Evolutionary conservation across 1,140 invertebrate genomes (phyloP).

Genomic region (Tenebrio molitor): DNA sequence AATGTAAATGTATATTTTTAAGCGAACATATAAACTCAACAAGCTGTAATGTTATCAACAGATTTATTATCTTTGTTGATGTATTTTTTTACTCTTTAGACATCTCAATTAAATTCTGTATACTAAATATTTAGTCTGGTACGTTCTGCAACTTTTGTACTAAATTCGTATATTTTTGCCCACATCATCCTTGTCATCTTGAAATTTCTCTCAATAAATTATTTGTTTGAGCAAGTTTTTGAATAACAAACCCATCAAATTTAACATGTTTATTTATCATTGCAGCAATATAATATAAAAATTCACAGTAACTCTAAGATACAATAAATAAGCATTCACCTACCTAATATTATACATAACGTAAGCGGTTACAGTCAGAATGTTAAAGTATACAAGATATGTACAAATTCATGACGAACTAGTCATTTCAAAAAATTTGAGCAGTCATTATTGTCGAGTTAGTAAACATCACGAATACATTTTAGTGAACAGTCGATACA

Average conservation of each 20-base stretch:
- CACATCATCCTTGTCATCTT: background rate
- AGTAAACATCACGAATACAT: constrained; percentile 22
- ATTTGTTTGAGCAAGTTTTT: background rate
- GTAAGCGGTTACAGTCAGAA: constrained; percentile 11
- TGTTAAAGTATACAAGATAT: constrained; percentile 32
- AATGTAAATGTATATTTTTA: constrained; percentile 15
- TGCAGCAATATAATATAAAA: too few species aligned
- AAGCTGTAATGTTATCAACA: constrained; percentile 10
- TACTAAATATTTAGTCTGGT: too few species aligned
- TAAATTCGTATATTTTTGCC: background rate
- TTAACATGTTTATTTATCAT: background rate
- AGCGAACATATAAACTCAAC: constrained; percentile 1
- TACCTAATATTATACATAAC: constrained; percentile 33
- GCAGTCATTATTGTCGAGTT: constrained; percentile 39
- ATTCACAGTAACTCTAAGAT: background rate
- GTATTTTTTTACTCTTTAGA: constrained; percentile 11
- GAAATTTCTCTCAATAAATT: background rate
- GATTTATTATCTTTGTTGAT: constrained; percentile 15
- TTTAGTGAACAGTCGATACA: background rate
- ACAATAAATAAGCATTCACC: constrained; percentile 34
- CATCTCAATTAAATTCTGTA: too few species aligned
- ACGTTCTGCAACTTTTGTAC: background rate
- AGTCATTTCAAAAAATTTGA: constrained; percentile 27
- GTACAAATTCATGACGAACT: constrained; percentile 1
- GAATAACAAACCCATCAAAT: background rate